Conservation (phyloP, 2,113 vertebrate species). For the Anhinga anhinga region DNA sequence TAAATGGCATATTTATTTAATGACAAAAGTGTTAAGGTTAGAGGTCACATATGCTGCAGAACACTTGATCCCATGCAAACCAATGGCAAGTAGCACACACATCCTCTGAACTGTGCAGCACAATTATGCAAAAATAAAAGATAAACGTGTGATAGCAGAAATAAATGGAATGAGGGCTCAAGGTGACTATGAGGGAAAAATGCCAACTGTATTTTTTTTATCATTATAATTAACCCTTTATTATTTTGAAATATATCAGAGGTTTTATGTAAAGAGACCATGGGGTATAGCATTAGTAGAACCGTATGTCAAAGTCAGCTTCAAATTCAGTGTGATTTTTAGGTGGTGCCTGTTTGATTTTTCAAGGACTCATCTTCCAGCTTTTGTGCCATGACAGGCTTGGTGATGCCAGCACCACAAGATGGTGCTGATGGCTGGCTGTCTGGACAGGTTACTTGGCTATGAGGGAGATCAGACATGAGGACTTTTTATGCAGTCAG, state of each 20-base stretch:
- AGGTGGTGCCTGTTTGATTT: not conserved
- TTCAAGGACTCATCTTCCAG: not conserved
- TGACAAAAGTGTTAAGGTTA: not conserved
- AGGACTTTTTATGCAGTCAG: not conserved
- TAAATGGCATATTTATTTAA: not conserved
- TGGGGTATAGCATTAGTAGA: not conserved
- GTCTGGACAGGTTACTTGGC: not conserved
- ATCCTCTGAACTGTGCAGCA: not conserved
- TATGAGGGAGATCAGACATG: not conserved
- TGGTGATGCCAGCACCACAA: not conserved
- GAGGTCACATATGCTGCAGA: not conserved
- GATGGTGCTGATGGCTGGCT: not conserved
- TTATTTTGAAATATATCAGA: not conserved
- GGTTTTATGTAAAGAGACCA: not conserved
- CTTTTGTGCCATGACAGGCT: not conserved
- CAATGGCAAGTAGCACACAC: not conserved
- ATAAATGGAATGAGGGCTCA: not conserved
- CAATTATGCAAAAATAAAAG: not conserved
- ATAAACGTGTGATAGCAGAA: not conserved
- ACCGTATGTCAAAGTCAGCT: not conserved
- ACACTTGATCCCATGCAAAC: not conserved
- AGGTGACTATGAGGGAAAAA: not conserved
- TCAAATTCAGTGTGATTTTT: not conserved
- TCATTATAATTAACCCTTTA: not conserved
- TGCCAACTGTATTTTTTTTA: not conserved